Evolutionary conservation across 2,797 vertebrate genomes (phyloP).

Genomic region (Sylvilagus floridanus): DNA sequence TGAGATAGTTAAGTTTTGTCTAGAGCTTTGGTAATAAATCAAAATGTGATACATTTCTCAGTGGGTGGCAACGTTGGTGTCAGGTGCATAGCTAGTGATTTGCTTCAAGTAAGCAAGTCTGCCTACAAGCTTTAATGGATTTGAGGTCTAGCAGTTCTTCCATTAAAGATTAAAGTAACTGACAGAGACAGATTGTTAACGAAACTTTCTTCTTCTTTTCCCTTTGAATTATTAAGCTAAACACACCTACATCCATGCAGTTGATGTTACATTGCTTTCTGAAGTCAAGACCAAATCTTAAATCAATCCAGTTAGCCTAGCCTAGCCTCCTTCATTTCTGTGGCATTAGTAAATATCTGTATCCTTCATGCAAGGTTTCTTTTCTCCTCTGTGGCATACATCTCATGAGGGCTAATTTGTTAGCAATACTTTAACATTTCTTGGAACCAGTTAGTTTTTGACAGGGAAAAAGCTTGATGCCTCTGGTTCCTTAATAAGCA

Average conservation of each 20-base stretch:
- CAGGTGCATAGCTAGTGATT: constrained; percentile 62
- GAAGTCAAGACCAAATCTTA: background rate
- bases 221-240: constrained; percentile 76
- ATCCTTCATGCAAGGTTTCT: background rate
- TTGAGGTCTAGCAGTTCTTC: constrained; percentile 10
- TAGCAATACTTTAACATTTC: background rate
- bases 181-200: constrained; percentile 72
- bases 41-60: constrained; percentile 61
- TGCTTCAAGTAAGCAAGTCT: constrained; percentile 67
- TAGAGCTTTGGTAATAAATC: constrained; percentile 73
- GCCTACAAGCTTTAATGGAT: constrained; percentile 59
- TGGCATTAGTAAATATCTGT: background rate
- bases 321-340: background rate
- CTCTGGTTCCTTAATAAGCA: background rate
- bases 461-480: background rate
- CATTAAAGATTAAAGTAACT: constrained; percentile 76
- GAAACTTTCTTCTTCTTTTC: constrained; percentile 62
- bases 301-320: background rate
- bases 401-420: background rate
- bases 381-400: background rate
- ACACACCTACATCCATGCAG: constrained; percentile 23
- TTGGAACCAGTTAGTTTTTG: constrained; percentile 26
- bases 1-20: constrained; percentile 35
- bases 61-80: constrained; percentile 52
- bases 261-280: constrained; percentile 5